Evolutionary conservation across 2,797 vertebrate species (phyloP).

Genomic region (Thaleichthys pacificus): DNA sequence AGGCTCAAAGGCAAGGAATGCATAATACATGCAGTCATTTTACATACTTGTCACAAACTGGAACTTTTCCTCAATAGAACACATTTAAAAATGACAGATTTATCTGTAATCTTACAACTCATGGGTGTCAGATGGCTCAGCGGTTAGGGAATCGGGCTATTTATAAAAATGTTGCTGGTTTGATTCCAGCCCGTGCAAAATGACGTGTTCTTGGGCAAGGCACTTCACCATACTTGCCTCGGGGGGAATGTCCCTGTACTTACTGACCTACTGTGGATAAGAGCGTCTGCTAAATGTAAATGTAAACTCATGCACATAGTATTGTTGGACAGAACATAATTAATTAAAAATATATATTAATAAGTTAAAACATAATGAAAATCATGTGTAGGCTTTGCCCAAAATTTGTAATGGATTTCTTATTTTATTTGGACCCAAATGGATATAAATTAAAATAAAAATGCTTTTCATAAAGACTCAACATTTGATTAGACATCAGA

Average conservation of each 20-base stretch:
- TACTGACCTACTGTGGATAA: too few species aligned
- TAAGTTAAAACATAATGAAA: neutral
- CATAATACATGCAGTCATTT: too few species aligned
- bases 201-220: too few species aligned
- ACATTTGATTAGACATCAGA: neutral
- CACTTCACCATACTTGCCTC: too few species aligned
- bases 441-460: neutral
- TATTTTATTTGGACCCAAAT: constrained; percentile 4
- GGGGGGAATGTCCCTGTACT: too few species aligned
- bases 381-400: neutral
- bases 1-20: too few species aligned
- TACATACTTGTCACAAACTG: neutral
- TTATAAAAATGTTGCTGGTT: too few species aligned
- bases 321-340: neutral
- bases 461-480: neutral
- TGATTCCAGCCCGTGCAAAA: too few species aligned
- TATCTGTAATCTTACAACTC: too few species aligned
- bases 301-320: neutral
- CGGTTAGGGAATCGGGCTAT: too few species aligned
- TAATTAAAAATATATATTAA: neutral
- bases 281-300: too few species aligned
- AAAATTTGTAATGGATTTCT: neutral
- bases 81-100: neutral
- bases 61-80: neutral
- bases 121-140: neutral